These are phyloP conservation scores for Sebastes nivosus DNA, from an alignment of 2,797 vertebrate species.

Conservation along the genomic window DNA sequence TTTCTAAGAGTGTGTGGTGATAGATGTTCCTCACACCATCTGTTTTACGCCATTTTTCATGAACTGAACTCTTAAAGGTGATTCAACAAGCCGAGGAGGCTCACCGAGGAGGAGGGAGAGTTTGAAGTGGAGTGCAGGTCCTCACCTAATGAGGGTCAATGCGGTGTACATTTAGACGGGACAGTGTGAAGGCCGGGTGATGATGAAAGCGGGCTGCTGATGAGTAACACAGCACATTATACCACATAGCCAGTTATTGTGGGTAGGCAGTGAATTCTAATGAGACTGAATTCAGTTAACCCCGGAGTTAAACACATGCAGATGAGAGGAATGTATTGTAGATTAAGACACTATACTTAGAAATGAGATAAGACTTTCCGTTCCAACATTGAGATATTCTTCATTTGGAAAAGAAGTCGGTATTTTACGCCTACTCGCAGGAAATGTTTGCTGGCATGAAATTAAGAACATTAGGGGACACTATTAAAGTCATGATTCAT, in stretches of 20 bases:
- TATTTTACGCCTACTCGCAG: not conserved
- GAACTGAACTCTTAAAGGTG: conserved; percentile 7
- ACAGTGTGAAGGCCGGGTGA: not conserved
- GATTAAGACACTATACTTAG: conserved; percentile 26
- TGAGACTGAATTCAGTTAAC: conserved; percentile 47
- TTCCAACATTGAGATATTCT: not conserved
- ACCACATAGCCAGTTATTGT: conserved; percentile 20
- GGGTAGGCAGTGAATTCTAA: conserved; percentile 31
- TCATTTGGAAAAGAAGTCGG: not conserved
- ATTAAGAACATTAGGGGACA: not conserved
- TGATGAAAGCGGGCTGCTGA: conserved; percentile 21
- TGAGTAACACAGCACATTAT: conserved; percentile 19
- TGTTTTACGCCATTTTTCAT: conserved; percentile 8
- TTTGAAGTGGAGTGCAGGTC: conserved; percentile 21
- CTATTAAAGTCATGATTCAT: conserved; percentile 31
- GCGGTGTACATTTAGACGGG: not conserved
- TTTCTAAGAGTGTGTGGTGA: not conserved
- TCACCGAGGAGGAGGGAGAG: conserved; percentile 3
- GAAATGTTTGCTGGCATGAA: conserved; percentile 17
- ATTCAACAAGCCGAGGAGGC: conserved; percentile 3
- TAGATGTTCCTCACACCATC: not conserved
- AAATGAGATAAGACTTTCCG: not conserved
- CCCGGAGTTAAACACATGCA: conserved; percentile 59
- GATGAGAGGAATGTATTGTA: conserved; percentile 15
- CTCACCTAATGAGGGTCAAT: conserved; percentile 41